phyloP scores from a whole-genome alignment of 2,888 invertebrate genomes.

The Pandemis heparana region DNA sequence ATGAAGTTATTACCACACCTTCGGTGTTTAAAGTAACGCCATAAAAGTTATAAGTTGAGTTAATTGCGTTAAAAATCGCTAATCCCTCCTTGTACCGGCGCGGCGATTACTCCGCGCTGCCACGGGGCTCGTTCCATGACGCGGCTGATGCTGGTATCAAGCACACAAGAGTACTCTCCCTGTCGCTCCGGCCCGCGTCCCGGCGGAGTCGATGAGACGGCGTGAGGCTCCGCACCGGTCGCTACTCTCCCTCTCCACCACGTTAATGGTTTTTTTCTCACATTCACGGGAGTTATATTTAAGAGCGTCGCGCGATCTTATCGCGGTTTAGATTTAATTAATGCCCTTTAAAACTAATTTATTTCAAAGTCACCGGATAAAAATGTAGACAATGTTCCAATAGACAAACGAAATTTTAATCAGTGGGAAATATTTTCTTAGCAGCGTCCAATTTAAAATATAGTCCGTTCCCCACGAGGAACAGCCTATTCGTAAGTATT shows the following conservation, averaged over 20 bases:
- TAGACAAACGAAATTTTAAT: background rate
- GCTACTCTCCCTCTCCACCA: background rate
- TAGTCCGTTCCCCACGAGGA: background rate
- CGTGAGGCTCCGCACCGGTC: background rate
- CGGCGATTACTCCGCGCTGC: conserved; percentile 14
- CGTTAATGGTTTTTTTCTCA: conserved; percentile 36
- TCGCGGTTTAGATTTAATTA: conserved; percentile 36
- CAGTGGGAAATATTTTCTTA: background rate
- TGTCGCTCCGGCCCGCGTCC: background rate
- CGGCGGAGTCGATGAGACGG: conserved; percentile 6
- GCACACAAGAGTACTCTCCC: background rate
- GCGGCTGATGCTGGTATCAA: background rate
- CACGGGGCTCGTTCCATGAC: background rate
- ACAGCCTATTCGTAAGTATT: background rate
- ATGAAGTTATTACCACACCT: conserved; percentile 36
- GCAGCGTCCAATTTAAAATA: background rate
- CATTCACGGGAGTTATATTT: conserved; percentile 28
- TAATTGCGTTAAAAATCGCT: conserved; percentile 43
- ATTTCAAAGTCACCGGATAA: conserved; percentile 17
- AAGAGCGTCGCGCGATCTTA: conserved; percentile 21
- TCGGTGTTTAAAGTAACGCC: conserved; percentile 31
- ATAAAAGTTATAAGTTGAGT: conserved; percentile 29
- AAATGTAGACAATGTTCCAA: conserved; percentile 20
- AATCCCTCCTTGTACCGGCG: conserved; percentile 17
- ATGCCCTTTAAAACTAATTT: conserved; percentile 35